Evolutionary conservation across 2,888 invertebrate species (phyloP).

Genomic region (Harmothoe impar): DNA sequence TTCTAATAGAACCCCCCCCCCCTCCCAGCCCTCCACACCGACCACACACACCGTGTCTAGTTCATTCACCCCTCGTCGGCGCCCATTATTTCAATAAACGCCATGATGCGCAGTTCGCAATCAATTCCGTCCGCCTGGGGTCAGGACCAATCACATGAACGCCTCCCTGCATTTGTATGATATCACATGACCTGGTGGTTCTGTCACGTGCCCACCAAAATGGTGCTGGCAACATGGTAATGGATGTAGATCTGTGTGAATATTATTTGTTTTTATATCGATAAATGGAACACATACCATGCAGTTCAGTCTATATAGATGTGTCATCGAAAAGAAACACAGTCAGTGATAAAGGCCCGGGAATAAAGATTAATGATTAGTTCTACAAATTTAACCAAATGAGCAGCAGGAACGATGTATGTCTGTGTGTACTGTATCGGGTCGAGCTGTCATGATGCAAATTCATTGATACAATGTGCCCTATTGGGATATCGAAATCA

Average conservation of each 20-base stretch:
- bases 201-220: not conserved
- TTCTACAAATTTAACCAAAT: too few relatives aligned
- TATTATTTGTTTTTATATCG: too few relatives aligned
- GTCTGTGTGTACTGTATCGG: too few relatives aligned
- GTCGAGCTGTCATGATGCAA: too few relatives aligned
- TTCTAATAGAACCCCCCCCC: not conserved
- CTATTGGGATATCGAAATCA: not conserved
- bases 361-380: too few relatives aligned
- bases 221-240: not conserved
- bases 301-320: too few relatives aligned
- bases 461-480: too few relatives aligned
- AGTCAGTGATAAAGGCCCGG: too few relatives aligned
- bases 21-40: not conserved
- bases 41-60: not conserved
- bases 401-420: too few relatives aligned
- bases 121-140: not conserved
- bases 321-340: too few relatives aligned
- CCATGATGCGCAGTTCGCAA: conserved; percentile 10
- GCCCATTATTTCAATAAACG: conserved; percentile 28
- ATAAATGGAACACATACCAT: too few relatives aligned
- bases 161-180: not conserved
- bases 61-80: not conserved
- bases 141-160: conserved; percentile 17
- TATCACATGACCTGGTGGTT: conserved; percentile 28
- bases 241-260: too few relatives aligned